phyloP scores from a whole-genome alignment of 2,888 invertebrate genomes.

The Pristionchus mayeri region DNA sequence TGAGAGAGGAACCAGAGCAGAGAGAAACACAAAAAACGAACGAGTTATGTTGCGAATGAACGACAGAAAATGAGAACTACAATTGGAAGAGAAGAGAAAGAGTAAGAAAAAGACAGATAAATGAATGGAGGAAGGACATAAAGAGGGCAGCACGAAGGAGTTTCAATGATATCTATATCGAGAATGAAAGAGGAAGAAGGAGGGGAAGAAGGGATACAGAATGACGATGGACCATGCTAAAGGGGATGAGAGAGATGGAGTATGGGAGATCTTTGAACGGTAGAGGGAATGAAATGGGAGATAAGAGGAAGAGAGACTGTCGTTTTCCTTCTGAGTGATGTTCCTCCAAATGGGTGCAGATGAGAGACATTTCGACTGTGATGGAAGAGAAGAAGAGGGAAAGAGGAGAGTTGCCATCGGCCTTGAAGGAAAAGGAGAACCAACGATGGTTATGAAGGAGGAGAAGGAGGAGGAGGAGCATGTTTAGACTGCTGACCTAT shows the following conservation, averaged over 20 bases:
- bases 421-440: constrained; percentile 18
- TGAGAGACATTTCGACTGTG: constrained; percentile 3
- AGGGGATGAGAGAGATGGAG: not conserved
- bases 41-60: constrained; percentile 33
- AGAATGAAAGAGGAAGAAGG: not conserved
- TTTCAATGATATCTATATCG: constrained; percentile 24
- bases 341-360: constrained; percentile 38
- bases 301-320: not conserved
- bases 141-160: constrained; percentile 1
- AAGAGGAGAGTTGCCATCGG: not conserved
- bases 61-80: constrained; percentile 16
- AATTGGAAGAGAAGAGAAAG: constrained; percentile 40
- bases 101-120: not conserved
- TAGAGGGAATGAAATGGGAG: not conserved
- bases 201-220: constrained; percentile 3
- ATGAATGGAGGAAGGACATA: not conserved
- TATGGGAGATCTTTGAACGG: not conserved
- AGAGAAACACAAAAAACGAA: too few species aligned
- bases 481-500: constrained; percentile 6
- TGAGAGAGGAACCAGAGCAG: too few species aligned
- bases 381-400: constrained; percentile 1
- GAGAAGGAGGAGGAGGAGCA: constrained; percentile 4
- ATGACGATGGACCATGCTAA: not conserved
- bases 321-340: not conserved
- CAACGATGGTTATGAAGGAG: not conserved